Evolutionary conservation across 2,888 invertebrate species (phyloP).

Genomic region (Oxycera nigricornis): DNA sequence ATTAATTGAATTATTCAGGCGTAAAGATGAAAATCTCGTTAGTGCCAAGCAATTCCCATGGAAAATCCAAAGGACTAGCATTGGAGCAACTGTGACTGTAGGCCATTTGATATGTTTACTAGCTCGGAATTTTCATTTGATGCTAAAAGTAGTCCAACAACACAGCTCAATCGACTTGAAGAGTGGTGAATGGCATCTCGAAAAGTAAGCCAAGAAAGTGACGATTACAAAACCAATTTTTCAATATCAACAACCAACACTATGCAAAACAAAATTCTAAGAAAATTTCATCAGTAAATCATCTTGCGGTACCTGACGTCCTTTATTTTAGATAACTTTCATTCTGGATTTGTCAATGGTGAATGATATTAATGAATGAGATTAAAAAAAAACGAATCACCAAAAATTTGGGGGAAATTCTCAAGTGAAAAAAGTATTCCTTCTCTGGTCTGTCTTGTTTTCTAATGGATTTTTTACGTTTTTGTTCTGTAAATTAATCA

Average conservation of each 20-base stretch:
- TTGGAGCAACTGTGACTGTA: slow-evolving; percentile 14
- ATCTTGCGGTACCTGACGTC: background rate
- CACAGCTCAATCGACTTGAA: background rate
- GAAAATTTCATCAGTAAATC: slow-evolving; percentile 3
- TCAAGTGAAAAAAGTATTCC: slow-evolving; percentile 22
- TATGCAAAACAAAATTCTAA: background rate
- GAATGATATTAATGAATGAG: slow-evolving; percentile 45
- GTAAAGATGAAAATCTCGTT: slow-evolving; percentile 48
- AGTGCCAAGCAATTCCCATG: slow-evolving; percentile 31
- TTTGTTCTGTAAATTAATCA: slow-evolving; percentile 23
- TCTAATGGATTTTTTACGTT: slow-evolving; percentile 34
- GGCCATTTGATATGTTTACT: slow-evolving; percentile 35
- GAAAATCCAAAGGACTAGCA: background rate
- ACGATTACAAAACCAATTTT: background rate
- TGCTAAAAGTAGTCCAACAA: background rate
- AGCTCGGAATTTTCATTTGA: background rate
- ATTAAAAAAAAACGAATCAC: slow-evolving; percentile 39
- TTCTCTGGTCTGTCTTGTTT: slow-evolving; percentile 1
- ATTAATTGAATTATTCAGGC: slow-evolving; percentile 49
- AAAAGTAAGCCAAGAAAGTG: background rate
- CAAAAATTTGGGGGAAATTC: background rate
- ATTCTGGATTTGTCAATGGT: slow-evolving; percentile 41
- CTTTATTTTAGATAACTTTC: slow-evolving; percentile 4
- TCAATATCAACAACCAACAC: background rate
- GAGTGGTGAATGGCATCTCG: background rate